These are phyloP conservation scores for Peromyscus polionotus DNA, from an alignment of 2,113 vertebrate genomes.

Conservation along the genomic window DNA sequence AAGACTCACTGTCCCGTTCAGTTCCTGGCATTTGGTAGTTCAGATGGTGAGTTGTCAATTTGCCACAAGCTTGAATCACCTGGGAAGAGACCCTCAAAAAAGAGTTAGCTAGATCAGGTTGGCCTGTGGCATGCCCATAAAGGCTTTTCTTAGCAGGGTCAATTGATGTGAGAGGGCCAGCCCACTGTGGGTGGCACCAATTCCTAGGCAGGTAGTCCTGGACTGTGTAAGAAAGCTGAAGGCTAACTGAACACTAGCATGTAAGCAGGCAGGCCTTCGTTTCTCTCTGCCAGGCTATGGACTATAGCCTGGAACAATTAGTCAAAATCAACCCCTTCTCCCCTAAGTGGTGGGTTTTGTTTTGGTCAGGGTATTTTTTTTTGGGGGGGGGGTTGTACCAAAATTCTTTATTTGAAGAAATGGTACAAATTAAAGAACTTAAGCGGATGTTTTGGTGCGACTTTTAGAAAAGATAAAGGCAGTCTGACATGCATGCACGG, in stretches of 20 bases:
- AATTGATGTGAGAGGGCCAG: not conserved
- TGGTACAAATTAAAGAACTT: conserved; percentile 76
- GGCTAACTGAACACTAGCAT: not conserved
- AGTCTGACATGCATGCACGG: conserved; percentile 84
- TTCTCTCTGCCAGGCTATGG: not conserved
- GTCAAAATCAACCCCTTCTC: not conserved
- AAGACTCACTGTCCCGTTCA: not conserved
- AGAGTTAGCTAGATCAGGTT: not conserved
- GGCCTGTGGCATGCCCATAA: not conserved
- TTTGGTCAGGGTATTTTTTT: not conserved
- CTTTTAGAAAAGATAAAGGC: conserved; percentile 81
- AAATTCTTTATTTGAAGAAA: conserved; percentile 89
- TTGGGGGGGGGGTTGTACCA: conserved; percentile 76
- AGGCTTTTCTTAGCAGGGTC: not conserved
- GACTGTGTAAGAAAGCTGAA: not conserved
- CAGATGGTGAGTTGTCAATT: not conserved
- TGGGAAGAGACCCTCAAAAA: not conserved
- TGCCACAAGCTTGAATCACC: not conserved
- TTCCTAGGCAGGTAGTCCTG: not conserved
- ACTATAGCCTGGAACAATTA: not conserved
- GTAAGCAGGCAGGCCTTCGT: too few species aligned
- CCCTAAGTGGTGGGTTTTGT: not conserved
- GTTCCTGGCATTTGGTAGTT: not conserved
- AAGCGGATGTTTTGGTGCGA: conserved; percentile 83
- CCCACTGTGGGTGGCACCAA: not conserved